phyloP scores from a whole-genome alignment of 2,113 vertebrate species.

The Rutilus rutilus region DNA sequence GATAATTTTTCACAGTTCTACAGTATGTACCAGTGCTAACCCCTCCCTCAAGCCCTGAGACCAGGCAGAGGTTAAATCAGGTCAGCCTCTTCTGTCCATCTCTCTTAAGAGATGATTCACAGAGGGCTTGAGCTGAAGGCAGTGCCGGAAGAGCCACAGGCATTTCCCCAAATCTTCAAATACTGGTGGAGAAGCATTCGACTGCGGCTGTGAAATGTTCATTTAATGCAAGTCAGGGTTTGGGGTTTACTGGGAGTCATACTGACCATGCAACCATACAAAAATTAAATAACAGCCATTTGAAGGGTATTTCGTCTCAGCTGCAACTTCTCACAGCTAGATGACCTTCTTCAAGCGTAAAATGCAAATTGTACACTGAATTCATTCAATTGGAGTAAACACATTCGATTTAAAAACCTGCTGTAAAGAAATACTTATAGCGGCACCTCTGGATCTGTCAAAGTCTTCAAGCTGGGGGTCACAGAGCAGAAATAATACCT shows the following conservation, averaged over 20 bases:
- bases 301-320: neutral
- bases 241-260: neutral
- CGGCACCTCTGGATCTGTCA: constrained; percentile 64
- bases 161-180: constrained; percentile 26
- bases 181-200: neutral
- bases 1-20: neutral
- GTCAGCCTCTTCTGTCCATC: constrained; percentile 14
- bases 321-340: neutral
- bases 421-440: constrained; percentile 32
- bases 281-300: constrained; percentile 8
- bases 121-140: constrained; percentile 17
- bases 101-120: constrained; percentile 27
- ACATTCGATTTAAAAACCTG: neutral
- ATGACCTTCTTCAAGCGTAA: neutral
- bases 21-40: neutral
- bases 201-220: neutral
- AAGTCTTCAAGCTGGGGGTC: constrained; percentile 68
- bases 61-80: constrained; percentile 1
- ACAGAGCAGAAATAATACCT: constrained; percentile 66
- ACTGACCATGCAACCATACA: neutral
- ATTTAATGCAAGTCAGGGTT: constrained; percentile 3
- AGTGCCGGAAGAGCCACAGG: neutral
- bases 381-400: neutral
- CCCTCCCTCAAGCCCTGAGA: neutral
- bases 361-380: neutral